Evolutionary conservation across 2,113 vertebrate species (phyloP).

Genomic region (Halichoerus grypus): DNA sequence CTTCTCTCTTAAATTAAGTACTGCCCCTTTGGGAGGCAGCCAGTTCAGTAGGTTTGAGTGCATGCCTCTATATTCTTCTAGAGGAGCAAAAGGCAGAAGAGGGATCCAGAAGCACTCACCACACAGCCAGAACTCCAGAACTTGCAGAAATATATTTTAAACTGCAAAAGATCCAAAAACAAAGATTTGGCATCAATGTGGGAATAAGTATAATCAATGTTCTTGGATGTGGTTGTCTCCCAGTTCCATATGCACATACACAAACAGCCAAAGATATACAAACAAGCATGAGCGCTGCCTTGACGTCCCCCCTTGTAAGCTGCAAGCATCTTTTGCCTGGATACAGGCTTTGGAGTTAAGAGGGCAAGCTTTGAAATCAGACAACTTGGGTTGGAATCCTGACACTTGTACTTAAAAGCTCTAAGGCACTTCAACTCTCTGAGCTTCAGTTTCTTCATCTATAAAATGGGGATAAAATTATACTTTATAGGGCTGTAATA

Average conservation of each 20-base stretch:
- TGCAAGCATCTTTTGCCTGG: background rate
- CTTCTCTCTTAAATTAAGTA: background rate
- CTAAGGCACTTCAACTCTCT: background rate
- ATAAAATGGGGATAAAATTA: background rate
- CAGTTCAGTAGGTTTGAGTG: background rate
- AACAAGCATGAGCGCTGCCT: background rate
- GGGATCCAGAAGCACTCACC: background rate
- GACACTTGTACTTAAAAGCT: background rate
- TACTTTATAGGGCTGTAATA: background rate
- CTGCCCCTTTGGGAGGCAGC: background rate
- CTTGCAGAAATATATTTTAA: background rate
- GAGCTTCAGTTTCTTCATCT: constrained; percentile 1
- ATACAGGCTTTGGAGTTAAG: background rate
- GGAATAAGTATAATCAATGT: background rate
- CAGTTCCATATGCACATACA: background rate
- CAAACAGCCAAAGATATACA: background rate
- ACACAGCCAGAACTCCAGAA: background rate
- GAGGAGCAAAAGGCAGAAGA: background rate
- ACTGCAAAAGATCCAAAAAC: constrained; percentile 54
- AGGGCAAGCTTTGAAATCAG: background rate
- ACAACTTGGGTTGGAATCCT: background rate
- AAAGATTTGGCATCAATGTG: background rate
- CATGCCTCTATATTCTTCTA: background rate
- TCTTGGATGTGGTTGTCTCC: background rate
- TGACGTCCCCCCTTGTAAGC: background rate